A percentile compares a stretch with the other conserved stretches of the same genome.
Conservation (phyloP, 2,888 invertebrate species). For the Apomyelois bistriatella region DNA sequence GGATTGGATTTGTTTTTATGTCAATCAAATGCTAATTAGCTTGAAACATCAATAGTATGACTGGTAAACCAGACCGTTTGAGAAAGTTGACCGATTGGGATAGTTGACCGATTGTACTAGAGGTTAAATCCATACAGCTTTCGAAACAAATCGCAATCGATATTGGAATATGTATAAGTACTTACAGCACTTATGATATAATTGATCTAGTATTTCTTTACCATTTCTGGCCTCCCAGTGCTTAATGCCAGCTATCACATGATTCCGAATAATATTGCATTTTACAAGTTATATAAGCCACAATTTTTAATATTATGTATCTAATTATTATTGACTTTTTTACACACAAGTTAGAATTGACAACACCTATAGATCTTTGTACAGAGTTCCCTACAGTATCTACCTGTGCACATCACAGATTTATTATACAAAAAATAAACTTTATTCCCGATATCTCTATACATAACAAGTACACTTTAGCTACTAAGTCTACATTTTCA, state of each 20-base stretch:
- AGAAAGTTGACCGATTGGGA: too few species aligned
- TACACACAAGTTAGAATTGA: conserved; percentile 59
- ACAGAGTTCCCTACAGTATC: conserved; percentile 56
- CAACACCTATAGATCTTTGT: conserved; percentile 67
- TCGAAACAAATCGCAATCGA: too few species aligned
- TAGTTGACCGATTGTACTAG: too few species aligned
- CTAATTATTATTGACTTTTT: conserved; percentile 41
- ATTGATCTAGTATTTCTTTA: neutral
- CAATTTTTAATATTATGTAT: conserved; percentile 46
- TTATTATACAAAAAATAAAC: conserved; percentile 63
- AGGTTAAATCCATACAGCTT: too few species aligned
- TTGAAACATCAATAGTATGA: too few species aligned
- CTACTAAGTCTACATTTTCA: conserved; percentile 43
- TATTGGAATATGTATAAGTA: neutral
- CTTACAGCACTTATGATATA: neutral
- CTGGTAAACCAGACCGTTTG: too few species aligned
- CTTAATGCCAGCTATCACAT: conserved; percentile 43
- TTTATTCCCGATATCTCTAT: conserved; percentile 51
- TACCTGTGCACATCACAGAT: conserved; percentile 68
- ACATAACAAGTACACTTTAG: conserved; percentile 64
- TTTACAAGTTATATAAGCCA: conserved; percentile 59
- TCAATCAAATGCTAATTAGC: neutral
- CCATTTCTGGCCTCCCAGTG: conserved; percentile 35
- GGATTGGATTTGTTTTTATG: neutral
- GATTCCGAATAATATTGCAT: conserved; percentile 44